Conservation (phyloP, 2,888 invertebrate genomes). For the Cheiracanthium punctorium region DNA sequence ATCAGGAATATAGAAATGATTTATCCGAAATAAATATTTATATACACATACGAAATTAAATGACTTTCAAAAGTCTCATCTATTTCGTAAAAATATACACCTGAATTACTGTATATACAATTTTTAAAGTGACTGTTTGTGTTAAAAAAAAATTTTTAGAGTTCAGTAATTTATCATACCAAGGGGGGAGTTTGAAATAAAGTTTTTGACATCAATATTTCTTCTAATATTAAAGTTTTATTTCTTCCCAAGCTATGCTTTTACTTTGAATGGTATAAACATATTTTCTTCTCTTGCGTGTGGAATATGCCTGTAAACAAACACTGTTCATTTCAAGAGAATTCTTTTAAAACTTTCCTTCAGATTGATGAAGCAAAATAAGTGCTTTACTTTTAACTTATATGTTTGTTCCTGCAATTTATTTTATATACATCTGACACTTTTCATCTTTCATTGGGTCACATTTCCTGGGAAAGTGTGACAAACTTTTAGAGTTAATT, state of each 20-base stretch:
- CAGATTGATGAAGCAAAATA: conserved; percentile 3
- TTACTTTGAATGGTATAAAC: background rate
- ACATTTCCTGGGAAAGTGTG: too few species aligned
- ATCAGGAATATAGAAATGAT: too few species aligned
- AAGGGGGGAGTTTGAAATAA: background rate
- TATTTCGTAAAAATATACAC: too few species aligned
- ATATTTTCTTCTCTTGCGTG: background rate
- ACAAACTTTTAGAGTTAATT: too few species aligned
- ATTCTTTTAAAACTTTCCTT: background rate
- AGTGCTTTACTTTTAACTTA: background rate
- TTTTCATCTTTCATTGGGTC: too few species aligned
- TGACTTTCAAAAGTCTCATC: too few species aligned
- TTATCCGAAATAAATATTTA: too few species aligned
- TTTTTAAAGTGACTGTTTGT: too few species aligned
- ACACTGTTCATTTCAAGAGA: background rate
- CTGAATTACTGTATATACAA: too few species aligned
- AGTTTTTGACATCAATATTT: background rate
- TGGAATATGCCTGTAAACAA: background rate
- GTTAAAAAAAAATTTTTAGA: too few species aligned
- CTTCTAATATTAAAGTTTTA: background rate
- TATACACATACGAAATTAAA: too few species aligned
- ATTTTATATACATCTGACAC: background rate
- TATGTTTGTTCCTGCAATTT: background rate
- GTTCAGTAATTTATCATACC: too few species aligned
- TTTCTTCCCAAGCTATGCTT: background rate